Conservation (phyloP, 2,113 vertebrate species). For the Chlamydotis undulata region DNA sequence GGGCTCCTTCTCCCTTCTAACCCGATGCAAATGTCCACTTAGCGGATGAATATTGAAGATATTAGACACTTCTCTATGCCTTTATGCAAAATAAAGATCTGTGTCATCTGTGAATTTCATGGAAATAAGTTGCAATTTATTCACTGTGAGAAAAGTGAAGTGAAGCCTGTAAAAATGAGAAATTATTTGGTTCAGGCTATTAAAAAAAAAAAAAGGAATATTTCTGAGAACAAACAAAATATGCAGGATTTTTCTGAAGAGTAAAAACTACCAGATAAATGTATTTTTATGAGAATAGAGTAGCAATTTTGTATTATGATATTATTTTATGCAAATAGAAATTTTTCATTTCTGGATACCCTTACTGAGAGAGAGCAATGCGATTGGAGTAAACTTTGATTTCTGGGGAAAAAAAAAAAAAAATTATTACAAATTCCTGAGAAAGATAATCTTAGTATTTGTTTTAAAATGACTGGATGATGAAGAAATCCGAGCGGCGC, state of each 20-base stretch:
- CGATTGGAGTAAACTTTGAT: neutral
- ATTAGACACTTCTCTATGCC: slow-evolving; percentile 98
- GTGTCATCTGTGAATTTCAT: slow-evolving; percentile 98
- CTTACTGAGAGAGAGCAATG: neutral
- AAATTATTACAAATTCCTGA: neutral
- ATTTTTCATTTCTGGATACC: neutral
- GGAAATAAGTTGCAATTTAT: slow-evolving; percentile 99
- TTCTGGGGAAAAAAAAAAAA: neutral
- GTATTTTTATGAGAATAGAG: slow-evolving; percentile 19
- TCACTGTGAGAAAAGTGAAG: slow-evolving; percentile 89
- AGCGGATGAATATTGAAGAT: slow-evolving; percentile 95
- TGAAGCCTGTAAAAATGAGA: slow-evolving; percentile 92
- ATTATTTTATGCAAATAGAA: neutral
- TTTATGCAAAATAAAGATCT: slow-evolving; percentile 99
- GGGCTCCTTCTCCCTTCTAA: slow-evolving; percentile 79
- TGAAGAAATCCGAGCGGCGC: neutral
- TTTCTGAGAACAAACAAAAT: slow-evolving; percentile 78
- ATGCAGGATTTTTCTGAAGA: slow-evolving; percentile 55
- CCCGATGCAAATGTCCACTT: slow-evolving; percentile 99
- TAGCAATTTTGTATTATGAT: neutral
- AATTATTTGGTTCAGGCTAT: slow-evolving; percentile 97
- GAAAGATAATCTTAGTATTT: neutral
- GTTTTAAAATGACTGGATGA: neutral
- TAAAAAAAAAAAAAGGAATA: slow-evolving; percentile 76
- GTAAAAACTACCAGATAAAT: slow-evolving; percentile 31